phyloP scores from a whole-genome alignment of 2,888 invertebrate species.

The Papilio gigon region DNA sequence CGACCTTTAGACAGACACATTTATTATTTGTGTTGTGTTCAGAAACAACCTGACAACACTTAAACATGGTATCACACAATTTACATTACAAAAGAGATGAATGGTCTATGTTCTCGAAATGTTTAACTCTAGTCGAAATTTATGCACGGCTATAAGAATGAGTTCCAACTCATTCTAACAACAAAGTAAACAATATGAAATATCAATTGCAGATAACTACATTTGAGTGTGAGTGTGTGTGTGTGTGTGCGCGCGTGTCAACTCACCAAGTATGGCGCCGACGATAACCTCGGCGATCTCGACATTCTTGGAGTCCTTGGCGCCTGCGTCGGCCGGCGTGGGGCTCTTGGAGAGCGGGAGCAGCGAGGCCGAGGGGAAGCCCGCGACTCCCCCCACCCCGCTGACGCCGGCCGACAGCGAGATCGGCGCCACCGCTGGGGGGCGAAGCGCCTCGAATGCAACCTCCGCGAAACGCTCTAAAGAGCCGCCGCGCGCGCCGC shows the following conservation, averaged over 20 bases:
- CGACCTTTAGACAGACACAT: background rate
- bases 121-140: too few relatives aligned
- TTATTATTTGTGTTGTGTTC: background rate
- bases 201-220: too few relatives aligned
- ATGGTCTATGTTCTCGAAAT: too few relatives aligned
- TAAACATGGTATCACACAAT: background rate
- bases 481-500: constrained; percentile 82
- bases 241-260: too few relatives aligned
- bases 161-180: too few relatives aligned
- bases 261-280: constrained; percentile 95
- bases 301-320: constrained; percentile 94
- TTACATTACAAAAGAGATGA: background rate
- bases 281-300: constrained; percentile 98
- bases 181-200: too few relatives aligned
- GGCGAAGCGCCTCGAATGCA: constrained; percentile 87
- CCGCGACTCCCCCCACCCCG: constrained; percentile 78
- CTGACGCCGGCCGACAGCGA: constrained; percentile 89
- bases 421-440: constrained; percentile 88
- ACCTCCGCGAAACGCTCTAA: constrained; percentile 90
- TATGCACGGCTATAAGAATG: too few relatives aligned
- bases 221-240: too few relatives aligned
- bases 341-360: constrained; percentile 90
- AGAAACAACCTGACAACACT: background rate
- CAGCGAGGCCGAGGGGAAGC: constrained; percentile 86
- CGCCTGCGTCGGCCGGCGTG: constrained; percentile 89